These are phyloP conservation scores for Polydrusus cervinus DNA, from an alignment of 2,888 invertebrate genomes.

Conservation along the genomic window DNA sequence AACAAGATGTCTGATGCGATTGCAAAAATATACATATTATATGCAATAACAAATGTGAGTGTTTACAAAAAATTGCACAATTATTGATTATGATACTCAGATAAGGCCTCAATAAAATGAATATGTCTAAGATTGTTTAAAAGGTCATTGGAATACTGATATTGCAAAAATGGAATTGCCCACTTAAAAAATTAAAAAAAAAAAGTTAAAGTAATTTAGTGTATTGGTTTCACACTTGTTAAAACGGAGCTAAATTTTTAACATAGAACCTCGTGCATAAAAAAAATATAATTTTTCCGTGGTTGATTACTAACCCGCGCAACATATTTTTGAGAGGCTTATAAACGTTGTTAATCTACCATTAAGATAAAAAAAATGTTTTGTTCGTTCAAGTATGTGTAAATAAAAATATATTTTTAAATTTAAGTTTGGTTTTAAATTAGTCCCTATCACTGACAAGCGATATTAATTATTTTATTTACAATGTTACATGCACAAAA, in stretches of 20 bases:
- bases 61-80: slow-evolving; percentile 27
- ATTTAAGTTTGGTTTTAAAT: slow-evolving; percentile 34
- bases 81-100: slow-evolving; percentile 1
- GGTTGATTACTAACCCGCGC: slow-evolving; percentile 42
- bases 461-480: slow-evolving; percentile 31
- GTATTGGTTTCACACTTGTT: background rate
- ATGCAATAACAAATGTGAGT: slow-evolving; percentile 22
- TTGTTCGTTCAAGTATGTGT: slow-evolving; percentile 35
- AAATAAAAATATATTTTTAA: slow-evolving; percentile 45
- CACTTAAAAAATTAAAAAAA: background rate
- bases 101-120: slow-evolving; percentile 9
- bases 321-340: slow-evolving; percentile 49
- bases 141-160: slow-evolving; percentile 9
- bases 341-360: slow-evolving; percentile 40
- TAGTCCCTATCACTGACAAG: slow-evolving; percentile 31
- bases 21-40: slow-evolving; percentile 15
- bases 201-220: background rate
- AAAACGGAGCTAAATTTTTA: background rate
- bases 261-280: background rate
- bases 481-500: slow-evolving; percentile 40
- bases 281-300: slow-evolving; percentile 8
- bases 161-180: slow-evolving; percentile 1
- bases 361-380: slow-evolving; percentile 47
- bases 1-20: slow-evolving; percentile 28
- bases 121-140: background rate